These are phyloP conservation scores for Luperina nickerlii DNA, from an alignment of 2,888 invertebrate species.

Conservation along the genomic window DNA sequence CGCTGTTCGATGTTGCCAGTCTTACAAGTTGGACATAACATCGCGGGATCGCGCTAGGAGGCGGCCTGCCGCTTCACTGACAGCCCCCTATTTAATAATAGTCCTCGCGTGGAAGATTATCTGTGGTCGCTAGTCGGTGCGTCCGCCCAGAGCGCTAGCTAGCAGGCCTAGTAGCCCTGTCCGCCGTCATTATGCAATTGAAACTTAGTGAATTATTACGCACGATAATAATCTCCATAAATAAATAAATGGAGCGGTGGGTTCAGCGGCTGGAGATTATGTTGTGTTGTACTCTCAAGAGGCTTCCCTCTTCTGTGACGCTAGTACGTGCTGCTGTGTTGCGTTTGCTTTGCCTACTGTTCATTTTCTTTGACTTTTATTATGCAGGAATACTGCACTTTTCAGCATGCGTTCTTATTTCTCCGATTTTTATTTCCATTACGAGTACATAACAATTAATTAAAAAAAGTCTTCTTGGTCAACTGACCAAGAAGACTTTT, in stretches of 20 bases:
- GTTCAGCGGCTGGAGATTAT: slow-evolving; percentile 76
- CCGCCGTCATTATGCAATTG: slow-evolving; percentile 90
- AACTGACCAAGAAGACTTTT: background rate
- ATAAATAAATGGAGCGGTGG: slow-evolving; percentile 84
- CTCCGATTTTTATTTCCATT: background rate
- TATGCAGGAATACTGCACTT: background rate
- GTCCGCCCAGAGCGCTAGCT: slow-evolving; percentile 82
- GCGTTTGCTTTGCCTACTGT: slow-evolving; percentile 33
- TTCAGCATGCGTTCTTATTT: background rate
- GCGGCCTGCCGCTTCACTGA: slow-evolving; percentile 78
- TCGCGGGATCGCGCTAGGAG: slow-evolving; percentile 71
- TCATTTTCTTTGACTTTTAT: slow-evolving; percentile 15
- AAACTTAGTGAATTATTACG: slow-evolving; percentile 90
- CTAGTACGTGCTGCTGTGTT: slow-evolving; percentile 29
- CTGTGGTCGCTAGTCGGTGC: slow-evolving; percentile 72
- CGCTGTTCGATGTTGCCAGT: slow-evolving; percentile 53
- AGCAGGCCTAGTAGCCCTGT: slow-evolving; percentile 83
- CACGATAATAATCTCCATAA: slow-evolving; percentile 89
- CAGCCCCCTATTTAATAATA: slow-evolving; percentile 88
- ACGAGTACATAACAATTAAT: slow-evolving; percentile 7
- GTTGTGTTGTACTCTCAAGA: slow-evolving; percentile 69
- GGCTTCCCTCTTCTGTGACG: slow-evolving; percentile 56
- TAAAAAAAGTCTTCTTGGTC: background rate
- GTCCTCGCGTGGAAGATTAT: slow-evolving; percentile 85
- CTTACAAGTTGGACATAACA: slow-evolving; percentile 61